phyloP scores from a whole-genome alignment of 2,888 invertebrate species.

The Marronus borbonicus region DNA sequence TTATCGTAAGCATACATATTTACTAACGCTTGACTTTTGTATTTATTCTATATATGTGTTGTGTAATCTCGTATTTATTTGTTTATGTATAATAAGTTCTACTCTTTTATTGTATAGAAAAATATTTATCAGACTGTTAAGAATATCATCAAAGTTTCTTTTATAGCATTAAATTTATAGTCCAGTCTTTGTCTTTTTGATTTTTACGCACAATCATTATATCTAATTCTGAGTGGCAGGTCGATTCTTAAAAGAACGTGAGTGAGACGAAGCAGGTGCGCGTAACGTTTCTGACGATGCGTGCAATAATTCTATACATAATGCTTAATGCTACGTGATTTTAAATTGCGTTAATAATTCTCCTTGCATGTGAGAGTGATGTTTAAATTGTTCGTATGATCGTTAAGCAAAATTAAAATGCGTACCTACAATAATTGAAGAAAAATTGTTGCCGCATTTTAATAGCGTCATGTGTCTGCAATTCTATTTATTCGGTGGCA shows the following conservation, averaged over 20 bases:
- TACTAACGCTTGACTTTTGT: conserved; percentile 26
- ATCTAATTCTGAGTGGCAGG: conserved; percentile 7
- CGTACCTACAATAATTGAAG: no score
- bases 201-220: conserved; percentile 30
- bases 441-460: no score
- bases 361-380: no score
- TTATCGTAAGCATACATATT: conserved; percentile 19
- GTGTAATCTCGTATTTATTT: conserved; percentile 31
- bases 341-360: no score
- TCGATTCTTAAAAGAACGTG: not conserved
- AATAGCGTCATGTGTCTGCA: no score
- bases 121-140: conserved; percentile 43
- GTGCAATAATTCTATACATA: not conserved
- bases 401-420: no score
- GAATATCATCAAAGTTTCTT: conserved; percentile 15
- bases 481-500: no score
- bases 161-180: conserved; percentile 33
- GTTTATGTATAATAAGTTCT: not conserved
- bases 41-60: conserved; percentile 21
- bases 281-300: not conserved
- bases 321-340: not conserved
- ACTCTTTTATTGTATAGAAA: conserved; percentile 21
- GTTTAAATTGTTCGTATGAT: no score
- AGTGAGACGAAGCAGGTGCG: not conserved
- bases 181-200: not conserved